Base-by-base conservation (phyloP, 2,888 invertebrate species). In the Empis livida region DNA sequence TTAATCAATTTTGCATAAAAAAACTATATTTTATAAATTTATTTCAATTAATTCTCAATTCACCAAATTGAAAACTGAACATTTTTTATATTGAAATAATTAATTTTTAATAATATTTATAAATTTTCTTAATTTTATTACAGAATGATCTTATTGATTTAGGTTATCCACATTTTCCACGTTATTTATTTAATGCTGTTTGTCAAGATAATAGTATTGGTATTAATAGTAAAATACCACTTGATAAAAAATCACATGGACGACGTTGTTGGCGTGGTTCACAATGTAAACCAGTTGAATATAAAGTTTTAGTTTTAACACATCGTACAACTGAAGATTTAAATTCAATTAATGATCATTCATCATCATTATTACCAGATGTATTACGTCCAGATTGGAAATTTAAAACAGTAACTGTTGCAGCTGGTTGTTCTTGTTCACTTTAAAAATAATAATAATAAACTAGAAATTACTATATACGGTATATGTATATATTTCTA, bases 401-500 rank as follows among this genome's bases (percentile, higher is more conserved):
- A 53, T 68, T 68, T 44, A 60, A 61, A 51, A 65, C 64, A 1
- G 60, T 68, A 13, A 63, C 61, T 10, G 62, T 68, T 14, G 61
- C 64, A 2, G 65, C 67, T n/a, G 68, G 68, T 35, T 68, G 68
- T 50, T 67, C 65, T 52, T 68, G 68, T 52, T 57, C 61, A 3
- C 56, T 53, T 46, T 53, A 52, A 48, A 31, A 6, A 31, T 20
- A 20, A 20, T 20, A 20, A 20, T 20, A 20, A 20, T 20, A n/a
- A n/a, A n/a, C n/a, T n/a, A n/a, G n/a, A n/a, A n/a, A n/a, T n/a
- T n/a, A n/a, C n/a, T n/a, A n/a, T n/a, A n/a, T n/a, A n/a, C n/a
- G n/a, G n/a, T n/a, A n/a, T n/a, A n/a, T n/a, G n/a, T n/a, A n/a
- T n/a, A n/a, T n/a, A n/a, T n/a, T n/a, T n/a, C n/a, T n/a, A n/a